phyloP scores from a whole-genome alignment of 2,888 invertebrate species.

The Ophraella communa region DNA sequence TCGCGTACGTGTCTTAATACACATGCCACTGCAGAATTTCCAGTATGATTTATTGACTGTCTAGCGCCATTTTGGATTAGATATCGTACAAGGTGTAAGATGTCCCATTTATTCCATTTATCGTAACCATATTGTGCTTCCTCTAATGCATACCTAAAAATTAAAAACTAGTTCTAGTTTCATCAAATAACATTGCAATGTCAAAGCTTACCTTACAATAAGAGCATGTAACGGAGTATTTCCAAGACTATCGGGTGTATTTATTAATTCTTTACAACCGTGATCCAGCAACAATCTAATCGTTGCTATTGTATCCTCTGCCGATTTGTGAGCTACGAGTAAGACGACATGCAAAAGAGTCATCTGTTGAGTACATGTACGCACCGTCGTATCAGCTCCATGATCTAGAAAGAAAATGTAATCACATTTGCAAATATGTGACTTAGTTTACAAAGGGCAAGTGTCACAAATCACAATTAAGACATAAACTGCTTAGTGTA shows the following conservation, averaged over 20 bases:
- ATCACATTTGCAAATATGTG: too few relatives aligned
- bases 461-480: too few relatives aligned
- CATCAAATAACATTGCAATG: background rate
- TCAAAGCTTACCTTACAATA: constrained; percentile 61
- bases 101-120: constrained; percentile 78
- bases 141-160: constrained; percentile 68
- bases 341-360: constrained; percentile 73
- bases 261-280: constrained; percentile 75
- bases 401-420: constrained; percentile 23
- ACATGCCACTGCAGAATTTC: constrained; percentile 73
- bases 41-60: constrained; percentile 72
- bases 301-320: constrained; percentile 74
- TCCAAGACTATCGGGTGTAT: constrained; percentile 74
- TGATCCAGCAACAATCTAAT: constrained; percentile 73
- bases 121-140: constrained; percentile 72
- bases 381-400: constrained; percentile 74
- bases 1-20: constrained; percentile 74
- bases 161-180: too few relatives aligned
- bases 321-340: constrained; percentile 71
- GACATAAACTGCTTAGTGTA: too few relatives aligned
- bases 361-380: constrained; percentile 76
- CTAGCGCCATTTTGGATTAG: constrained; percentile 70
- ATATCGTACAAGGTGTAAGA: constrained; percentile 70
- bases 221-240: constrained; percentile 78
- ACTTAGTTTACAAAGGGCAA: too few relatives aligned